Evolutionary conservation across 1,140 invertebrate species (phyloP).

Genomic region (Saccostrea glomerata): DNA sequence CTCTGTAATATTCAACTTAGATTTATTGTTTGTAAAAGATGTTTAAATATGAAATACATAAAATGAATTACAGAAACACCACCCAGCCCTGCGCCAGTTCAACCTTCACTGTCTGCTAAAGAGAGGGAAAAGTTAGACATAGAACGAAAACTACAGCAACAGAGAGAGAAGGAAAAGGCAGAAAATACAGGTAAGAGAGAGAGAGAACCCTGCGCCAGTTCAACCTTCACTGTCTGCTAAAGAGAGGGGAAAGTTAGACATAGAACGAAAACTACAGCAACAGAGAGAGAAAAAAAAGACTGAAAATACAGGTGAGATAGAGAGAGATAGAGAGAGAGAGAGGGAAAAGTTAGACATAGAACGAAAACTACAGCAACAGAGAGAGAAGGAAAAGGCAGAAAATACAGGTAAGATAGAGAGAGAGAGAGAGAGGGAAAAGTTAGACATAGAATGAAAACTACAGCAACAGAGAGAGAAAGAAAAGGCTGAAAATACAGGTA

Average conservation of each 20-base stretch:
- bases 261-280: conserved; percentile 60
- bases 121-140: conserved; percentile 57
- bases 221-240: conserved; percentile 46
- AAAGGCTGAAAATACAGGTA: neutral
- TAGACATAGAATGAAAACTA: too few relatives aligned
- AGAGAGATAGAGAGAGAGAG: neutral
- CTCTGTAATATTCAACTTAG: too few relatives aligned
- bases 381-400: neutral
- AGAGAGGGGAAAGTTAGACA: conserved; percentile 56
- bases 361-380: conserved; percentile 59
- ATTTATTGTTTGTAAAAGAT: too few relatives aligned
- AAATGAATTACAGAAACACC: neutral
- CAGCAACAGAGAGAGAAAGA: too few relatives aligned
- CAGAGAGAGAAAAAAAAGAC: conserved; percentile 58
- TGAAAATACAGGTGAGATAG: conserved; percentile 66
- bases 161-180: conserved; percentile 57
- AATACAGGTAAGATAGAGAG: neutral
- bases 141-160: conserved; percentile 59
- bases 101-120: conserved; percentile 46
- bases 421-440: neutral
- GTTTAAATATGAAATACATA: too few relatives aligned
- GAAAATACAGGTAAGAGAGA: conserved; percentile 63
- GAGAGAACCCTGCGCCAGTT: neutral
- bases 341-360: too few relatives aligned
- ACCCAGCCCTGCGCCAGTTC: neutral